Percentiles rank a stretch among this genome's conserved stretches.
Conservation (phyloP, 2,888 invertebrate species). For the Leptodirus hochenwartii region DNA sequence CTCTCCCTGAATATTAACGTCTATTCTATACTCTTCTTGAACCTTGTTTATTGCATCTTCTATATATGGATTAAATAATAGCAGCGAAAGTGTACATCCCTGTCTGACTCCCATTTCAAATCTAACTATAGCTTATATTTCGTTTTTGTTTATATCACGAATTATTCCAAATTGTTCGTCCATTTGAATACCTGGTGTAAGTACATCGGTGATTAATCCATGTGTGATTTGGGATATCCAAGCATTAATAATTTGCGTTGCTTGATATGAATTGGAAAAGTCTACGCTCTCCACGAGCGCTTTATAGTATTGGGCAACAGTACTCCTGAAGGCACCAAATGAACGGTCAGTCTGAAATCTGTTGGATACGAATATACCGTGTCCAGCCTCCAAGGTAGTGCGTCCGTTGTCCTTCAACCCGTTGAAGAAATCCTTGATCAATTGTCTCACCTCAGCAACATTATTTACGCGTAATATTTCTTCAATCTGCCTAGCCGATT, state of each 20-base stretch:
- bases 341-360: no score
- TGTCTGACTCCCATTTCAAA: no score
- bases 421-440: constrained; percentile 13
- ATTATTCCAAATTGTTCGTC: no score
- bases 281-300: constrained; percentile 32
- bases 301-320: constrained; percentile 30
- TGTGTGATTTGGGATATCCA: constrained; percentile 39
- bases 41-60: no score
- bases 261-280: constrained; percentile 27
- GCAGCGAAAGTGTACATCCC: no score
- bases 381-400: constrained; percentile 27
- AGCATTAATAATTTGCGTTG: constrained; percentile 34
- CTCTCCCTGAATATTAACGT: no score
- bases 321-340: constrained; percentile 28
- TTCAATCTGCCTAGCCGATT: constrained; percentile 37
- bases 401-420: constrained; percentile 6
- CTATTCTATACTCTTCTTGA: no score
- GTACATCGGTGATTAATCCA: constrained; percentile 34
- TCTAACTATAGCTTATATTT: no score
- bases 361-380: constrained; percentile 31
- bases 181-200: constrained; percentile 38
- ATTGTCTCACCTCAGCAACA: constrained; percentile 9
- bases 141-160: no score
- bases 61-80: no score
- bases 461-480: constrained; percentile 31